These are phyloP conservation scores for Hypanus sabinus DNA, from an alignment of 2,113 vertebrate species.

Conservation along the genomic window DNA sequence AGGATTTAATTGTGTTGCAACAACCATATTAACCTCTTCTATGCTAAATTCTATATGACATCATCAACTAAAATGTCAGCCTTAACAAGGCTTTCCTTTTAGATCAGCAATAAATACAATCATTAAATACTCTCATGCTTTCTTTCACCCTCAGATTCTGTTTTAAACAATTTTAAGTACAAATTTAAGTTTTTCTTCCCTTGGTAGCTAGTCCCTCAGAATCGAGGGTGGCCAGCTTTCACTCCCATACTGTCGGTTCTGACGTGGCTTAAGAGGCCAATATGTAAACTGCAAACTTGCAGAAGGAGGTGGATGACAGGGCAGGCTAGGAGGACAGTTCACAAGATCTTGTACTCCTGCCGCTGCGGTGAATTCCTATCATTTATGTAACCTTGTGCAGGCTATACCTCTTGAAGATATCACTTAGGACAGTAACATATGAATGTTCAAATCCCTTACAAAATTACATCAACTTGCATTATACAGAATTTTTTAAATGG, in stretches of 20 bases:
- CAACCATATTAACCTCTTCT: not conserved
- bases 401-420: not conserved
- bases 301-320: no score
- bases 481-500: not conserved
- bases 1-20: not conserved
- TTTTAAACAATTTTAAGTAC: not conserved
- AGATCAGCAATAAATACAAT: not conserved
- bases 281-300: no score
- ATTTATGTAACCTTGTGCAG: no score
- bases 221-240: no score
- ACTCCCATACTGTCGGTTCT: no score
- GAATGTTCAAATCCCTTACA: not conserved
- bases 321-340: no score
- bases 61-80: not conserved
- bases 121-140: not conserved
- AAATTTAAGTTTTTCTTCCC: no score
- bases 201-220: no score
- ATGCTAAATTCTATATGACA: not conserved
- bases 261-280: no score
- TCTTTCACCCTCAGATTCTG: not conserved
- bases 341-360: no score
- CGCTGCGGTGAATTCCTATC: no score
- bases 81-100: not conserved
- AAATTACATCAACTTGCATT: not conserved
- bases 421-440: not conserved